Conservation (phyloP, 1,140 invertebrate species). For the Babylonia areolata region DNA sequence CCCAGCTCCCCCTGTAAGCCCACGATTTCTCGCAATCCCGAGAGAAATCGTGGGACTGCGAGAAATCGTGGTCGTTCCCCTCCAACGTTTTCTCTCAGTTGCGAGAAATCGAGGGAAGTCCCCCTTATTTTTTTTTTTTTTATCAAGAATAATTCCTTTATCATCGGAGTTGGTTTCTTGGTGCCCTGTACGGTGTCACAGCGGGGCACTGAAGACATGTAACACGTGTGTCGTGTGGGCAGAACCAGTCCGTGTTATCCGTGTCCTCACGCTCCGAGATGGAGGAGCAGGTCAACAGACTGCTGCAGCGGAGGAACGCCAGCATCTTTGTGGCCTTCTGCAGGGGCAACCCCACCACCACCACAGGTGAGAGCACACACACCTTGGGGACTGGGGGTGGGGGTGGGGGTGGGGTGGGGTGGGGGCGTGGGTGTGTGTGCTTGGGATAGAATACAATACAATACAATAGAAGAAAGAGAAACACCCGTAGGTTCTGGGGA, state of each 20-base stretch:
- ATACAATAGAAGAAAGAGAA: too few species aligned
- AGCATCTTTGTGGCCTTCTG: slow-evolving; percentile 32
- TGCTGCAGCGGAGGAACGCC: slow-evolving; percentile 18
- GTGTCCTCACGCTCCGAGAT: slow-evolving; percentile 26
- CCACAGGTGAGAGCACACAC: neutral
- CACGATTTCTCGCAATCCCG: too few species aligned
- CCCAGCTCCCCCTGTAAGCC: too few species aligned
- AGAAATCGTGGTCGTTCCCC: too few species aligned
- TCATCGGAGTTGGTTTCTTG: neutral
- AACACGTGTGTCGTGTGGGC: neutral
- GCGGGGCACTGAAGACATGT: neutral
- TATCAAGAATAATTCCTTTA: too few species aligned
- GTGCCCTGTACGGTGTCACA: neutral
- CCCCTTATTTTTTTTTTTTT: too few species aligned
- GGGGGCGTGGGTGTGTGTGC: too few species aligned
- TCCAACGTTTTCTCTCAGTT: too few species aligned
- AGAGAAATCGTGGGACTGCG: too few species aligned
- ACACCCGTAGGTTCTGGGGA: too few species aligned
- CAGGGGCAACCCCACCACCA: slow-evolving; percentile 27
- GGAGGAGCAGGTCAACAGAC: slow-evolving; percentile 22
- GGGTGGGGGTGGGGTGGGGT: neutral
- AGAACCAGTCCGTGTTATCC: slow-evolving; percentile 26
- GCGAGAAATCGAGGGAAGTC: too few species aligned
- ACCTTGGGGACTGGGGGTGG: neutral
- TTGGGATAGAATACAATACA: neutral